Conservation (phyloP, 1,140 invertebrate species). For the Neodiprion fabricii region DNA sequence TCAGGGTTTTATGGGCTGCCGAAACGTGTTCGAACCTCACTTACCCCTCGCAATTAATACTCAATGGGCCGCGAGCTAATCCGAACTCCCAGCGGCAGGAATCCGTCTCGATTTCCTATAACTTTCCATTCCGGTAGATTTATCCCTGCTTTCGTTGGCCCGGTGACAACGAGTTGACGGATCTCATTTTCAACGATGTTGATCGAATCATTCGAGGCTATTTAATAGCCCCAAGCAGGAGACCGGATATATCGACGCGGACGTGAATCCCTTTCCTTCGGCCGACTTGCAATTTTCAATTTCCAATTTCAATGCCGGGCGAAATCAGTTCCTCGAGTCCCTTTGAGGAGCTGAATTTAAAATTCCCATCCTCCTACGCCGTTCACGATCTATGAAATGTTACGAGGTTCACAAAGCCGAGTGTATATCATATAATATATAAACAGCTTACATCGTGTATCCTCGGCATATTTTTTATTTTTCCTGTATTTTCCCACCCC, state of each 20-base stretch:
- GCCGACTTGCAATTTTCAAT: conserved; percentile 19
- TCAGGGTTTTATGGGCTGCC: conserved; percentile 11
- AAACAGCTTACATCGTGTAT: neutral
- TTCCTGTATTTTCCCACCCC: neutral
- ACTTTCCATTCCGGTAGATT: neutral
- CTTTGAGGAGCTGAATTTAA: conserved; percentile 33
- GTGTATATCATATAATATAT: neutral
- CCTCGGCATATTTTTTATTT: neutral
- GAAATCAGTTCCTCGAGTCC: conserved; percentile 28
- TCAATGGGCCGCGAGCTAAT: conserved; percentile 40
- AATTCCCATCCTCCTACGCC: neutral
- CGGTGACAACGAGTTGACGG: neutral
- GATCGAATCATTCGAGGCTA: neutral
- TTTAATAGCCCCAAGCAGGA: conserved; percentile 21
- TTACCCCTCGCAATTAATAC: conserved; percentile 37
- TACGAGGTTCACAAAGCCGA: neutral
- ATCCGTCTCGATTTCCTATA: conserved; percentile 14
- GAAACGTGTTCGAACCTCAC: neutral
- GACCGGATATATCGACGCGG: conserved; percentile 4
- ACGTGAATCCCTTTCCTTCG: conserved; percentile 20
- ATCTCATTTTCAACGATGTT: neutral
- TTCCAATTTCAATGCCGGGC: conserved; percentile 33
- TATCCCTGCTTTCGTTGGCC: neutral
- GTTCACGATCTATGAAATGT: conserved; percentile 30
- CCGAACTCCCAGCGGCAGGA: conserved; percentile 22